These are phyloP conservation scores for Hystrix brachyura DNA, from an alignment of 2,113 vertebrate genomes.

Conservation along the genomic window DNA sequence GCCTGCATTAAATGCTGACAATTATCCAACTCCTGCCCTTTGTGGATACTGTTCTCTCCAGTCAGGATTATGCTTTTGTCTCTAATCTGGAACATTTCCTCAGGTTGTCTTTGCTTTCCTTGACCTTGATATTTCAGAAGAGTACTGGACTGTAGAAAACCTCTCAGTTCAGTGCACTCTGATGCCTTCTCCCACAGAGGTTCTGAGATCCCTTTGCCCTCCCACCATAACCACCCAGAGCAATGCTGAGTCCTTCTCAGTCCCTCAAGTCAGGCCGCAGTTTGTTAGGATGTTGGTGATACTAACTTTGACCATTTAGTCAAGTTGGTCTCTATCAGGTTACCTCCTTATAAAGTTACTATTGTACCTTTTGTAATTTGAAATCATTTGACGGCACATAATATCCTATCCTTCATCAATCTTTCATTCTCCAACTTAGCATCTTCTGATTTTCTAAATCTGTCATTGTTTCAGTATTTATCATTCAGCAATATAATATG, in stretches of 20 bases:
- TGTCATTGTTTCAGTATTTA: not conserved
- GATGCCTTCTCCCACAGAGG: not conserved
- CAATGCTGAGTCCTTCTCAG: not conserved
- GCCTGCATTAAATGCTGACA: accelerated
- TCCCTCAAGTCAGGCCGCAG: accelerated
- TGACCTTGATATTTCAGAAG: not conserved
- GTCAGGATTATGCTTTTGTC: too few species aligned
- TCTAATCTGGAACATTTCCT: not conserved
- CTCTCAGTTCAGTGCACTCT: not conserved
- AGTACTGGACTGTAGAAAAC: not conserved
- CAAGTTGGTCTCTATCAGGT: not conserved
- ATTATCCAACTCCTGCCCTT: not conserved
- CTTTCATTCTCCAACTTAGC: not conserved
- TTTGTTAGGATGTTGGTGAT: not conserved
- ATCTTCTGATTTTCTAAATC: not conserved
- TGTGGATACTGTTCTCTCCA: accelerated
- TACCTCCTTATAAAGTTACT: not conserved
- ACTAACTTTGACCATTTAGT: not conserved
- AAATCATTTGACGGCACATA: not conserved
- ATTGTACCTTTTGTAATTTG: not conserved
- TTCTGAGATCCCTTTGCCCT: not conserved
- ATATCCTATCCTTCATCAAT: not conserved
- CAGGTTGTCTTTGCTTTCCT: not conserved
- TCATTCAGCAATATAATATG: not conserved
- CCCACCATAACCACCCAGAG: too few species aligned